Base-by-base conservation (phyloP, 2,797 vertebrate species). In the Bradypus variegatus region DNA sequence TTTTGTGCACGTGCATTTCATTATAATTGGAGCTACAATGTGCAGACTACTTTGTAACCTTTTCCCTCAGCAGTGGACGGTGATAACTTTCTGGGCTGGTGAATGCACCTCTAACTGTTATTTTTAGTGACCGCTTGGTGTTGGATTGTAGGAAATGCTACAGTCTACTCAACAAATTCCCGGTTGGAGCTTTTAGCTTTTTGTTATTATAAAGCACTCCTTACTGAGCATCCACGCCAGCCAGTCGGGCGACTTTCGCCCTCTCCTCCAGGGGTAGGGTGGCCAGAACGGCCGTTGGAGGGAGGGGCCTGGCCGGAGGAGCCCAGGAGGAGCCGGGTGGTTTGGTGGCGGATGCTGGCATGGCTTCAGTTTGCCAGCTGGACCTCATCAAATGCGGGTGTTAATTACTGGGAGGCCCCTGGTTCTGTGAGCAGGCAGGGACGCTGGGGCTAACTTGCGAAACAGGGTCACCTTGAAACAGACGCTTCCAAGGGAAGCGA, bases 361-460 rank as follows among this genome's bases (percentile, higher is more conserved):
- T 96, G 53, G 83, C 96, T 97, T 98, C 97, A 96, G 97, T 97
- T 97, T 98, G 98, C 98, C 97, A 99, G 98, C 98, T 99, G 98
- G 98, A 99, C 98, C 98, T 99, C 99, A 98, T 99, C 99, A 99
- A 98, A 97, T 97, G 96, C 97, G 98, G 98, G 98, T 98, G 98
- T 99, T 99, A 99, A 99, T 98, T 98, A 98, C 98, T 98, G 97
- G 98, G 98, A 98, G 98, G 97, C 97, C 93, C 96, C 98, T 98
- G 97, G 96, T 98, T 98, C 97, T 96, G 94, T 90, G 94, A 97
- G 97, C 95, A 93, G 93, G 96, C 96, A 96, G 97, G 97, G 97
- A 96, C 94, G 97, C 97, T 97, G 97, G 96, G 97, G 97, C 98
- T 96, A 97, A 97, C 97, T 96, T 80, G 60, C 65, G 86, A 97